Conservation (phyloP, 2,797 vertebrate genomes). For the Holocentrus rufus region DNA sequence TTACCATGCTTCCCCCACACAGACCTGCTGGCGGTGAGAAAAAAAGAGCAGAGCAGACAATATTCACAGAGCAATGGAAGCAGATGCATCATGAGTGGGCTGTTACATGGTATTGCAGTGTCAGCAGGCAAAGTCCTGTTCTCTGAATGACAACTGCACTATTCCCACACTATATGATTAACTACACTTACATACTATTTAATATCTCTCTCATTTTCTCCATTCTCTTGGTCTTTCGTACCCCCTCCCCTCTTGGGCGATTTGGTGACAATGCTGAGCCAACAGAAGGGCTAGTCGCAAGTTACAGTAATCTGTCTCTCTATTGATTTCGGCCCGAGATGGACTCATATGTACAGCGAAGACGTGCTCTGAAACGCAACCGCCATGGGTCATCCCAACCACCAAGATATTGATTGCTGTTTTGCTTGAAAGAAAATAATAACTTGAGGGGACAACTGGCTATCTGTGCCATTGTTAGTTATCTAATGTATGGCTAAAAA, state of each 20-base stretch:
- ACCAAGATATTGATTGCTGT: not conserved
- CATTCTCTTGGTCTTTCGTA: too few relatives aligned
- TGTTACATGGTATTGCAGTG: constrained; percentile 30
- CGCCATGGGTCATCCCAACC: not conserved
- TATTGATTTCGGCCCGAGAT: constrained; percentile 43
- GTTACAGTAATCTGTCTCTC: constrained; percentile 4
- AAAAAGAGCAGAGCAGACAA: constrained; percentile 15
- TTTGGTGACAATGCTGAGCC: constrained; percentile 21
- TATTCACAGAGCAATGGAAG: constrained; percentile 21
- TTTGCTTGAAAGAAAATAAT: not conserved
- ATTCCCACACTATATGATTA: constrained; percentile 19
- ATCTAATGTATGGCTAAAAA: constrained; percentile 6
- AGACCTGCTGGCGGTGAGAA: constrained; percentile 16
- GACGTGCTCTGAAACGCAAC: constrained; percentile 5
- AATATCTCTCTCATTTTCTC: not conserved
- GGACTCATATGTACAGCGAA: not conserved
- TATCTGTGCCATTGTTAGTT: not conserved
- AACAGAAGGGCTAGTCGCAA: constrained; percentile 9
- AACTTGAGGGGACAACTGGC: not conserved
- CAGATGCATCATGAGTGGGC: constrained; percentile 26
- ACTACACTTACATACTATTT: not conserved
- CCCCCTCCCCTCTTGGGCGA: not conserved
- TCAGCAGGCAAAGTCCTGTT: constrained; percentile 41
- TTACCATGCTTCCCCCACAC: too few relatives aligned
- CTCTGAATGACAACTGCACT: constrained; percentile 16